Base-by-base conservation (phyloP, 2,797 vertebrate species). In the Todus mexicanus region DNA sequence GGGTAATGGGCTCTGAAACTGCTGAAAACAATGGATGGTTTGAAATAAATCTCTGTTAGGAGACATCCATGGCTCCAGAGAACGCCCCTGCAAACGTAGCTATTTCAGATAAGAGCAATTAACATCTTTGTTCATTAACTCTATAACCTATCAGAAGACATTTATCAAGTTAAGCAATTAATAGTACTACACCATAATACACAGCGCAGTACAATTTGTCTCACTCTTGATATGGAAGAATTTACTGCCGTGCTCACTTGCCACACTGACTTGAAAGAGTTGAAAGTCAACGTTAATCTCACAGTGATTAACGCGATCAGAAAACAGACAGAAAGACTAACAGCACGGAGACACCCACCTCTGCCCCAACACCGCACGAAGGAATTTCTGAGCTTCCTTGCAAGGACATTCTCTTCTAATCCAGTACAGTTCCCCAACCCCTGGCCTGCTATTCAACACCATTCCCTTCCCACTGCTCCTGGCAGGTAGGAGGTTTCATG, bases 31-130 rank as follows among this genome's bases (percentile, higher is more conserved):
- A 96, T 94, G 82, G 75, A 48, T 38, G 48, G 60, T 56, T 78
- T 57, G 38, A 93, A 95, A 95, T 93, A 96, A 95, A 96, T 94
- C 90, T 94, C 78, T 88, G 19, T 70, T 94, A 87, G 48, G 71
- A 94, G 73, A 87, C 87, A 81, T 72, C 64, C 60, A 47, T 11
- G 54, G 89, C 89, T 87, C 92, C 87, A 88, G 43, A 94, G 56
- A 80, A 85, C 1, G 6, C 63, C 76, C 64, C 40, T 76, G 68
- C 73, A 92, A 92, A 89, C 31, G 59, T 11, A 93, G 87, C 61
- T 90, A 84, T 76, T 93, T 93, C 83, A 95, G 92, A 92, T 94
- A 96, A 95, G 82, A 61, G 82, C 82, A 94, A 94, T 95, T 95
- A 95, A 87, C 89, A 96, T 93, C 90, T 93, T 78, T 93, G 85